Conservation (phyloP, 2,888 invertebrate species). For the Tetranychus piercei region DNA sequence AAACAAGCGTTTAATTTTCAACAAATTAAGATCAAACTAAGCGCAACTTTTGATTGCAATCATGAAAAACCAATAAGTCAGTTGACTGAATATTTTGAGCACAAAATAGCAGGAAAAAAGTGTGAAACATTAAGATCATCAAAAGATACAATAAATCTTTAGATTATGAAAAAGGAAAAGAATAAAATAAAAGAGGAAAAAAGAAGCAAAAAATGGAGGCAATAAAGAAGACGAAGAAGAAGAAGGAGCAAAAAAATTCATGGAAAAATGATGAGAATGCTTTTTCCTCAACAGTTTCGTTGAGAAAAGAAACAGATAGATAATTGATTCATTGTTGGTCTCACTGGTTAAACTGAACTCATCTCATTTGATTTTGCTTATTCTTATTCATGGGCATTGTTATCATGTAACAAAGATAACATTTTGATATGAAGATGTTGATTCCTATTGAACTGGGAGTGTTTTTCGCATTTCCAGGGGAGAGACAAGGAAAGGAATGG, state of each 20-base stretch:
- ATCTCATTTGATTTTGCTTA: not conserved
- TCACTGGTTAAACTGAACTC: not conserved
- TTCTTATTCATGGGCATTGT: not conserved
- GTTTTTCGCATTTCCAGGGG: no score
- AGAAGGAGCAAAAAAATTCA: not conserved
- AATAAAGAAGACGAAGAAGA: not conserved
- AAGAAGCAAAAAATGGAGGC: not conserved
- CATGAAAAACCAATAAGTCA: no score
- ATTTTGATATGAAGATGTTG: not conserved
- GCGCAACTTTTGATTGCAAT: no score
- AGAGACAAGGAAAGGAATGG: not conserved
- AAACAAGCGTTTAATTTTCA: no score
- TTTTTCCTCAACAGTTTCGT: not conserved
- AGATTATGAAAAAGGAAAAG: no score
- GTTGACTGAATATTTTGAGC: no score
- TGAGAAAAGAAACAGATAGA: not conserved
- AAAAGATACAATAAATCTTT: no score
- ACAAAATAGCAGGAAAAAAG: no score
- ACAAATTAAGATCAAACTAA: no score
- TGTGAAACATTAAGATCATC: no score
- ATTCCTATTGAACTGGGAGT: not conserved
- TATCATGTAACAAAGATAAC: conserved; percentile 1
- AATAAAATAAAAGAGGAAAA: no score
- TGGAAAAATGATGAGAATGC: not conserved
- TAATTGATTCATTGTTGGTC: not conserved